Conservation (phyloP, 2,888 invertebrate genomes). For the Notodromas monacha region DNA sequence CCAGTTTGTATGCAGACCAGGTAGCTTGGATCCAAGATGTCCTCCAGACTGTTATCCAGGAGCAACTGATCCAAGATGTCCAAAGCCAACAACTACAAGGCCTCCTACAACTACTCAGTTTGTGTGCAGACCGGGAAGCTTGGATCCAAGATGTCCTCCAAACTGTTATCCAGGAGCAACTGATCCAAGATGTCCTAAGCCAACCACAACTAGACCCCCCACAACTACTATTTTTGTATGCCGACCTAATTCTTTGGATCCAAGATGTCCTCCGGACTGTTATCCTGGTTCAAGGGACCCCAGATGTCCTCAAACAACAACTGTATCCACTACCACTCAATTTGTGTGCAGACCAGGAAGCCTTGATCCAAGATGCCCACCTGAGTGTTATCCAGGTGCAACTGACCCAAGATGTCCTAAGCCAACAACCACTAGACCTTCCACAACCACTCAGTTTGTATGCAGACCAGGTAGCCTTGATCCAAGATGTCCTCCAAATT, state of each 20-base stretch:
- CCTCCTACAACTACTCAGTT: constrained; percentile 1
- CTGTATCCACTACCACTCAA: background rate
- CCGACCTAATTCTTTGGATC: background rate
- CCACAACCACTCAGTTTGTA: constrained; percentile 4
- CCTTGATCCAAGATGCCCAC: too few species aligned
- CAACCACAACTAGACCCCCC: background rate
- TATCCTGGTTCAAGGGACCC: background rate
- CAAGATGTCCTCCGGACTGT: constrained; percentile 4
- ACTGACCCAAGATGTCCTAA: too few species aligned
- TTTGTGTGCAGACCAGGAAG: constrained; percentile 1
- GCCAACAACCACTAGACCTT: too few species aligned
- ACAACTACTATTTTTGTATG: background rate
- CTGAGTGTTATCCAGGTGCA: too few species aligned
- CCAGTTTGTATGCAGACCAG: background rate
- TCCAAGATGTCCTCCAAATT: constrained; percentile 1
- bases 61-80: background rate
- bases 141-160: constrained; percentile 4
- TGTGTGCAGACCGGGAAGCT: background rate
- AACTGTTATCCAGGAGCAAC: background rate
- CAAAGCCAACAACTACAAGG: background rate
- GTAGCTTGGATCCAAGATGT: background rate
- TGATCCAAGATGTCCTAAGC: constrained; percentile 2
- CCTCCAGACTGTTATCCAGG: background rate
- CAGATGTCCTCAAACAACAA: background rate
- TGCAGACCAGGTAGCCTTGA: background rate